phyloP scores from a whole-genome alignment of 2,113 vertebrate genomes.

The Alligator sinensis region DNA sequence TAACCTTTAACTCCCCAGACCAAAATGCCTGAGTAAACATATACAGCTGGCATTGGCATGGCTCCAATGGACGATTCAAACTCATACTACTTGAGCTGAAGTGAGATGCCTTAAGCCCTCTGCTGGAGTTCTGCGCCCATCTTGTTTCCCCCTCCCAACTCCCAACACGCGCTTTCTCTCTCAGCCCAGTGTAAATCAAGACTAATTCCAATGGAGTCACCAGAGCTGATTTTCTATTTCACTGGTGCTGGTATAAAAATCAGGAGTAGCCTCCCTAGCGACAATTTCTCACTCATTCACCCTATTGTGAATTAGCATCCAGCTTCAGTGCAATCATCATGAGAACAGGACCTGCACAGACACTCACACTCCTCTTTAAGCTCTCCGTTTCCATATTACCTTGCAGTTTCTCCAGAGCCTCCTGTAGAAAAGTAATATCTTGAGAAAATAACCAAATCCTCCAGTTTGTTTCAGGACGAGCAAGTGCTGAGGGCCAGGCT shows the following conservation, averaged over 20 bases:
- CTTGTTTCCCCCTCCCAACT: too few species aligned
- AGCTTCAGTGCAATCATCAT: background rate
- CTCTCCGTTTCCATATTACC: background rate
- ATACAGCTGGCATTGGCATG: too few species aligned
- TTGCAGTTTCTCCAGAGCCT: background rate
- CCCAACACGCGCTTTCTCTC: too few species aligned
- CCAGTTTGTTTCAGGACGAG: background rate
- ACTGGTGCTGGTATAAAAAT: too few species aligned
- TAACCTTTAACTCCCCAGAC: too few species aligned
- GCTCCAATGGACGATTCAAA: too few species aligned
- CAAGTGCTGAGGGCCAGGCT: background rate
- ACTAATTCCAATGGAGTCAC: background rate
- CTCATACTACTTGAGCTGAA: too few species aligned
- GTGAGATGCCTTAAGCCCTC: too few species aligned
- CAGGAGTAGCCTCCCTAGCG: too few species aligned
- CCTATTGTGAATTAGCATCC: background rate
- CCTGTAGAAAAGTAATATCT: background rate
- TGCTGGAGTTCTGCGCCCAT: too few species aligned
- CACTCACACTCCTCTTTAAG: background rate
- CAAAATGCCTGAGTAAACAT: too few species aligned
- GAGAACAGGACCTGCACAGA: background rate
- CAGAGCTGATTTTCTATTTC: background rate
- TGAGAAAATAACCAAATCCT: background rate
- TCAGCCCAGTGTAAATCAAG: background rate
- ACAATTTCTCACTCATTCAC: too few species aligned